Base-by-base conservation (phyloP, 1,140 invertebrate species). In the Lanistes nyassanus region DNA sequence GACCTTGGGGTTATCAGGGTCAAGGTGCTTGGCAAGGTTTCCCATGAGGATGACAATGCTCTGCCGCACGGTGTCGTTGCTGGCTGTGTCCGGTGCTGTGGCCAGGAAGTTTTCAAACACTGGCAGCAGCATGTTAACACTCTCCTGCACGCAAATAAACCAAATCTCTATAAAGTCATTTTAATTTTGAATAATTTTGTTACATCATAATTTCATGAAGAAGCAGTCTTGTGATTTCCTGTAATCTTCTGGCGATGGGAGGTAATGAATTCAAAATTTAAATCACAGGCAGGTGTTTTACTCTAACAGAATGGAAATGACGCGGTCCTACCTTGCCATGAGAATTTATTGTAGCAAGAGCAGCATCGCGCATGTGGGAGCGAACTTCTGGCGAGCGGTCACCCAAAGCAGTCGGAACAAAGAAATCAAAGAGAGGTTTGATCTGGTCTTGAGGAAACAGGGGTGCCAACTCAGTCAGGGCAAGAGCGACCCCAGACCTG, bases 11-110 rank as follows among this genome's bases (percentile, higher is more conserved):
- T 99, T 96, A 82, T 94, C 93, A 68, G 94, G 94, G 76, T 98
- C 96, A 79, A 99, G 92, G 92, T 99, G 97, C 53, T 95, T 92
- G 2, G 98, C 98, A 77, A 99, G 91, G 0, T 95, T 97, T 23
- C 98, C 98, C 94, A 99, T 97, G 13, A 99, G 90, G 83, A 99
- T 95, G 42, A 99, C 96, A 56, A 99, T 96, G 81, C 96, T 95
- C 87, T 99, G 96, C 56, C 98, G 92, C 19, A 86, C 82, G 9
- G 94, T 94, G 90, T 99, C 98, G 88, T 93, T 97, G 77, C 93
- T 93, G n/a, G 95, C 93, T 0, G 94, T 95, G 86, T 97, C 94
- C 37, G 87, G 87, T 0, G 96, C 96, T 83, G 94, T 97, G 0
- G 96, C 96, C 64, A 99, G 91, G 90, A 97, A 97, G 58, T 96